Evolutionary conservation across 1,140 invertebrate species (phyloP), one percentile per base, ranked within the genome.

Genomic region (Eulimnadia texana): DNA sequence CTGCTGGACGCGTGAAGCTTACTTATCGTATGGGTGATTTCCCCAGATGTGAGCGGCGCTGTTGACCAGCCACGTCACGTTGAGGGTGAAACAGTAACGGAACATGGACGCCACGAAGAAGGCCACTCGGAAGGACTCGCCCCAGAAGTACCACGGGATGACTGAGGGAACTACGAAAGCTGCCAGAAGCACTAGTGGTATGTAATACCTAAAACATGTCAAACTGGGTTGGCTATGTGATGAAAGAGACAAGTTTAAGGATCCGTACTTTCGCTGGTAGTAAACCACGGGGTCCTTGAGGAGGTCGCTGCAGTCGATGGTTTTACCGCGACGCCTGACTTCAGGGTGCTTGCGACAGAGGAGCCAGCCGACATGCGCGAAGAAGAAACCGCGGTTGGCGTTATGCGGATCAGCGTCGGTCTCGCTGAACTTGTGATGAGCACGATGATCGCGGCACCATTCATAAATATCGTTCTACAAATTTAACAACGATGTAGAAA

Each of bases 1-100:
- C 27, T 22, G 19, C n/a, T 24, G 22, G 42, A 56, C 24, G 16
- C 25, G 1, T 6, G 11, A 24, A 1, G 72, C 72, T 73, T 73
- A 86, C 90, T 85, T 82, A 71, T 96, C 92, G 70, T 93, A 97
- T 1, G 92, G 91, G 67, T 83, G 84, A 64, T 84, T 80, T 23
- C 93, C 93, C 77, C 84, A 92, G 77, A 90, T 82, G 70, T 95
- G 92, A 0, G 92, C 91, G 16, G 88, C 83, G 69, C 88, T 92
- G 72, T 97, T 97, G 2, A 96, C 91, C 63, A 86, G 83, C 80
- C 91, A 97, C 0, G 92, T 94, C 63, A 88, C 84, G 70, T 98
- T 91, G 0, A 96, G 77, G 0, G 84, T 89, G 27, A 84, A 76
- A 50, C 81, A 83, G 72, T 93, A 96, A 24, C 93, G 78, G 60